phyloP scores from a whole-genome alignment of 2,797 vertebrate species.

The Sebastes vulpes region DNA sequence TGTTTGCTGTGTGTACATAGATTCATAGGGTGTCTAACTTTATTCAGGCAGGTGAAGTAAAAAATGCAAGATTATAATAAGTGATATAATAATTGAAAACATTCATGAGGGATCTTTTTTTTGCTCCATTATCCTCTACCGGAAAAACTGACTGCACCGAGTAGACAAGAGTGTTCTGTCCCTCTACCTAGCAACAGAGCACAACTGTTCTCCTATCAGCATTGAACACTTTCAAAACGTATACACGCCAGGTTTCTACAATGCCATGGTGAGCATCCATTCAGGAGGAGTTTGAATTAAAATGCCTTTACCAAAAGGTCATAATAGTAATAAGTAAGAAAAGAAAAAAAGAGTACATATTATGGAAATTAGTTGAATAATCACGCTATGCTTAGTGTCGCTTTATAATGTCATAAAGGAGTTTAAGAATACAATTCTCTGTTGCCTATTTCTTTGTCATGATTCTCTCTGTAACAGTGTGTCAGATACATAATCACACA shows the following conservation, averaged over 20 bases:
- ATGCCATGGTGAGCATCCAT: not conserved
- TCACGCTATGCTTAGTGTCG: not conserved
- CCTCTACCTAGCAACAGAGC: constrained; percentile 76
- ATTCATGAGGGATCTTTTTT: not conserved
- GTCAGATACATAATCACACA: constrained; percentile 1
- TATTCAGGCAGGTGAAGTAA: not conserved
- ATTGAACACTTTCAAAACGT: constrained; percentile 21
- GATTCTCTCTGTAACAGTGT: not conserved
- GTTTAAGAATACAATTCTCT: not conserved
- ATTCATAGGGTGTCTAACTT: not conserved
- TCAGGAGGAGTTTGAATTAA: not conserved
- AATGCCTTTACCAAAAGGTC: not conserved
- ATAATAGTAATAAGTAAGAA: not conserved
- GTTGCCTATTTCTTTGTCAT: not conserved
- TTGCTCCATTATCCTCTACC: constrained; percentile 14
- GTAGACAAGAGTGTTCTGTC: constrained; percentile 12
- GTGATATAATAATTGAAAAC: not conserved
- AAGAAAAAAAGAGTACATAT: not conserved
- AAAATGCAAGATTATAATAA: not conserved
- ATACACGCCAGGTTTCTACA: constrained; percentile 1
- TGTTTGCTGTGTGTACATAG: not conserved
- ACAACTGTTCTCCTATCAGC: constrained; percentile 54
- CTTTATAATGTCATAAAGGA: not conserved
- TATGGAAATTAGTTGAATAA: not conserved
- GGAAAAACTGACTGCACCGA: constrained; percentile 15